Evolutionary conservation across 2,113 vertebrate species (phyloP), one percentile per base, ranked within the genome.

Genomic region (Rallus limicola): DNA sequence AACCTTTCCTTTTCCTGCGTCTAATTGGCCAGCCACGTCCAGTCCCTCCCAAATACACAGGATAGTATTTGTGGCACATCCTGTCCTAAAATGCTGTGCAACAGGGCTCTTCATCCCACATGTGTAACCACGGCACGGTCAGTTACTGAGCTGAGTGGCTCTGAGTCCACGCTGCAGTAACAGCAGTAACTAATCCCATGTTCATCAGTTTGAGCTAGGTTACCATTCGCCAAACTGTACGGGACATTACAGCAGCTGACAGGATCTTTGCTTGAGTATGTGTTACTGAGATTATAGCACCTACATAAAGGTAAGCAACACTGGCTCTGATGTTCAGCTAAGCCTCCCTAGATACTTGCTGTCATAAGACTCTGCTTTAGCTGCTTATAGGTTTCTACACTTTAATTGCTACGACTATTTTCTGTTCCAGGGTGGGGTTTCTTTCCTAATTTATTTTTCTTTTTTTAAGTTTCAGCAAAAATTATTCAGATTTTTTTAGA

Each of bases 341-440:
- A 4, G n/a, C 3, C 71, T 88, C 34, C 63, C 64, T 33, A n/a
- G 67, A 24, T 53, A 52, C 19, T 12, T n/a, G 36, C 76, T 89
- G 40, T 46, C 62, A 23, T 19, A 77, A 20, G 15, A 50, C 24
- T 68, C 62, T 79, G 62, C 81, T 72, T 48, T 16, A 34, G 52
- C 10, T 83, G 19, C 29, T 81, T 15, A 21, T 4, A 15, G 19
- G 53, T 64, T 79, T 31, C 75, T 82, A 34, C 33, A 56, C 56
- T 95, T 93, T 87, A 87, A 89, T 82, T 90, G 76, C 56, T 86
- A 56, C 64, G 25, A 52, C n/a, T 90, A 72, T 82, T 86, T 89
- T n/a, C 86, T 59, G 77, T 86, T 86, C 65, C 82, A 87, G 63
- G 67, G 48, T 48, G 48, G 52, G 25, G 13, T 12, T 50, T 50